Percentiles rank a stretch among this genome's conserved stretches.
These are phyloP conservation scores for Tokudaia tokunoshimensis DNA, from an alignment of 2,797 vertebrate species.

Conservation along the genomic window DNA sequence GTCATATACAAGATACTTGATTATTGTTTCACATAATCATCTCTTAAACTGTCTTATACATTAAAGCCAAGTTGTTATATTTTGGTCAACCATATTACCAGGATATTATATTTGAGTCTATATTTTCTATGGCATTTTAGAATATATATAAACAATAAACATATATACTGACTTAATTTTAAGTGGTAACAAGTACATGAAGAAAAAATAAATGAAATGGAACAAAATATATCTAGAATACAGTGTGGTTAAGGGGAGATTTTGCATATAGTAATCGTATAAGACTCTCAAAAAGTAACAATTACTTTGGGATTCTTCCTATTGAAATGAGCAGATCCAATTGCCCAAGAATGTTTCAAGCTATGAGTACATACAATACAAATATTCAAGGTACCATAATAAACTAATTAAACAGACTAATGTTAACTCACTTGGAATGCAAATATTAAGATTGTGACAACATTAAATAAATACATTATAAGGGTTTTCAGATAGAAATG, in stretches of 20 bases:
- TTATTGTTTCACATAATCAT: background rate
- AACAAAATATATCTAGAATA: background rate
- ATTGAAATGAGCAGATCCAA: background rate
- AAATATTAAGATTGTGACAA: background rate
- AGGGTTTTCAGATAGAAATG: background rate
- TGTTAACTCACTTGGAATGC: background rate
- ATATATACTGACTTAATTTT: background rate
- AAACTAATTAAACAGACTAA: background rate
- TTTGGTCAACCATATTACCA: background rate
- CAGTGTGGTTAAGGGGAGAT: background rate
- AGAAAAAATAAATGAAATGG: background rate
- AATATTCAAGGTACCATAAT: background rate
- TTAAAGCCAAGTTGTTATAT: background rate
- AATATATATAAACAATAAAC: background rate
- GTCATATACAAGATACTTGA: background rate
- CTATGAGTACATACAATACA: background rate
- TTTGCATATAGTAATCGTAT: background rate
- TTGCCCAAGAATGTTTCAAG: background rate
- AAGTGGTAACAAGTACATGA: background rate
- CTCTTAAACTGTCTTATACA: background rate
- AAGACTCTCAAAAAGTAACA: background rate
- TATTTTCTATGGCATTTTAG: background rate
- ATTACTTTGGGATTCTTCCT: background rate
- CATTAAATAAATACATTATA: background rate
- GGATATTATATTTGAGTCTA: background rate